A percentile compares a stretch with the other conserved stretches of the same genome.
These are phyloP conservation scores for Rattus norvegicus DNA, from an alignment of 2,113 vertebrate genomes.

Conservation along the genomic window GRCr8 NC_086028.1:72209001-72209500, in stretches of 20 bases:
- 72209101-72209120: not conserved
- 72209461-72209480: not conserved
- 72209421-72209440: too few relatives aligned
- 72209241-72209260: not conserved
- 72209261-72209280: not conserved
- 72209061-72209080: not conserved
- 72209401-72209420: not conserved
- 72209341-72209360: not conserved
- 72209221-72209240: not conserved
- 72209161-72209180: not conserved
- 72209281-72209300: too few relatives aligned
- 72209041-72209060: not conserved
- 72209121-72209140: not conserved
- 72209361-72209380: not conserved
- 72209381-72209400: not conserved
- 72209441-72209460: not conserved
- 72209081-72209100: not conserved
- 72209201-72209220: not conserved
- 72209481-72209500: not conserved
- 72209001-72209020: not conserved
- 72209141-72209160: not conserved
- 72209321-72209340: not conserved
- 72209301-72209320: not conserved
- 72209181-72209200: not conserved
- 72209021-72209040: not conserved